Conservation (phyloP, 1,140 invertebrate genomes). For the Condylostylus longicornis region DNA sequence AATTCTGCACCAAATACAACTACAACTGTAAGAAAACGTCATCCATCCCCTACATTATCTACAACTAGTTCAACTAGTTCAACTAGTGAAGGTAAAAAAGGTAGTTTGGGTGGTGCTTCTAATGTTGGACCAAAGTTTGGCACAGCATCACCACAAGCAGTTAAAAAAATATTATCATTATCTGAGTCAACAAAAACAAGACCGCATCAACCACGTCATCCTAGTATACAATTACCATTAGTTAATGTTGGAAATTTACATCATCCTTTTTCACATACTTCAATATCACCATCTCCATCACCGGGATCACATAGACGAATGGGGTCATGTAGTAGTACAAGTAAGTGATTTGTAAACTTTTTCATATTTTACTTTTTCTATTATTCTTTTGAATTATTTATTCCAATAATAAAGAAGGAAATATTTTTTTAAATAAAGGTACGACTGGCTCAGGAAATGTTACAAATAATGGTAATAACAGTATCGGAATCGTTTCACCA, state of each 20-base stretch:
- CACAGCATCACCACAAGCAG: conserved; percentile 87
- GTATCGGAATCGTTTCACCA: conserved; percentile 6
- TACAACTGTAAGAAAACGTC: conserved; percentile 46
- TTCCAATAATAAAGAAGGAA: neutral
- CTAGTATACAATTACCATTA: conserved; percentile 36
- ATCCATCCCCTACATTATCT: conserved; percentile 74
- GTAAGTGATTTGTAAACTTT: conserved; percentile 15
- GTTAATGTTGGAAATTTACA: conserved; percentile 12
- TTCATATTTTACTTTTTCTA: neutral
- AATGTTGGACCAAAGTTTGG: conserved; percentile 73
- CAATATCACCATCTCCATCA: conserved; percentile 26
- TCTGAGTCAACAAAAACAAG: conserved; percentile 75
- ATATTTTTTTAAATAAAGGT: too few species aligned
- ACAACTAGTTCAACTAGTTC: conserved; percentile 81
- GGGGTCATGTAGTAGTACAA: conserved; percentile 37
- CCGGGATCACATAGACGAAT: conserved; percentile 52
- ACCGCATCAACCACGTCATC: conserved; percentile 63
- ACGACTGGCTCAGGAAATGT: conserved; percentile 6
- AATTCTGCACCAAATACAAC: conserved; percentile 23
- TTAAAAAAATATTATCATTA: conserved; percentile 79
- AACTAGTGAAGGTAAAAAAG: conserved; percentile 58
- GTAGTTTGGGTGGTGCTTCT: conserved; percentile 36
- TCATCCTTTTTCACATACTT: conserved; percentile 9
- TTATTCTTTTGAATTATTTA: neutral
- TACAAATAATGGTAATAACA: conserved; percentile 9